Percentiles rank a stretch among this genome's conserved stretches.
These are phyloP conservation scores for Bombus fervidus DNA, from an alignment of 1,140 invertebrate species.

Conservation along the genomic window DNA sequence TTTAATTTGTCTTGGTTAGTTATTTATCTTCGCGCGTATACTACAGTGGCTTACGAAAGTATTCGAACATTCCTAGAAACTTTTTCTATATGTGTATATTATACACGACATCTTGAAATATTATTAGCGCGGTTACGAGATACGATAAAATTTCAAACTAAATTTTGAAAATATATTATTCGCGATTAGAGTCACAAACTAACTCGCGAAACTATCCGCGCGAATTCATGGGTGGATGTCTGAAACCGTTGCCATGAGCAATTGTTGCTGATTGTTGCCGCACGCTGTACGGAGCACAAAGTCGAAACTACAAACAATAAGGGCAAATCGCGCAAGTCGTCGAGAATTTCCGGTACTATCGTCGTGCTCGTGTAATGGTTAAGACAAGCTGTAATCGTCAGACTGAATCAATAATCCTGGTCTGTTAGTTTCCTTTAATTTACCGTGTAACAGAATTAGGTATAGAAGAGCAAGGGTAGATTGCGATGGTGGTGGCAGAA, in stretches of 20 bases:
- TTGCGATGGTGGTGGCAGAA: neutral
- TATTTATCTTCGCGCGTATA: too few species aligned
- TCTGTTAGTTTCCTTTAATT: conserved; percentile 24
- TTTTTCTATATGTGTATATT: too few species aligned
- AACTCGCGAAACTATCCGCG: neutral
- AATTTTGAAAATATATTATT: too few species aligned
- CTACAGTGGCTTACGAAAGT: too few species aligned
- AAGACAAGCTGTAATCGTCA: conserved; percentile 44
- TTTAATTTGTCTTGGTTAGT: neutral
- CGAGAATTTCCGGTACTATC: conserved; percentile 52
- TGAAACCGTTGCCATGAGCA: conserved; percentile 5
- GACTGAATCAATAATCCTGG: conserved; percentile 18
- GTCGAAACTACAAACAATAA: conserved; percentile 54
- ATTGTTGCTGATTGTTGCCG: conserved; percentile 29
- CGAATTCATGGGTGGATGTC: neutral
- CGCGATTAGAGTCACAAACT: neutral
- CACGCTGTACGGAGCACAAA: neutral
- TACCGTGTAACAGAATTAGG: conserved; percentile 1
- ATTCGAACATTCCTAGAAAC: too few species aligned
- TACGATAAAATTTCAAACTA: too few species aligned
- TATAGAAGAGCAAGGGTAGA: neutral
- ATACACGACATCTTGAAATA: too few species aligned
- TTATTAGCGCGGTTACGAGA: too few species aligned
- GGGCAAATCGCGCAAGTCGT: conserved; percentile 60
- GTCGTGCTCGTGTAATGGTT: conserved; percentile 37